Conservation (phyloP, 2,113 vertebrate genomes). For the Tympanuchus pallidicinctus region DNA sequence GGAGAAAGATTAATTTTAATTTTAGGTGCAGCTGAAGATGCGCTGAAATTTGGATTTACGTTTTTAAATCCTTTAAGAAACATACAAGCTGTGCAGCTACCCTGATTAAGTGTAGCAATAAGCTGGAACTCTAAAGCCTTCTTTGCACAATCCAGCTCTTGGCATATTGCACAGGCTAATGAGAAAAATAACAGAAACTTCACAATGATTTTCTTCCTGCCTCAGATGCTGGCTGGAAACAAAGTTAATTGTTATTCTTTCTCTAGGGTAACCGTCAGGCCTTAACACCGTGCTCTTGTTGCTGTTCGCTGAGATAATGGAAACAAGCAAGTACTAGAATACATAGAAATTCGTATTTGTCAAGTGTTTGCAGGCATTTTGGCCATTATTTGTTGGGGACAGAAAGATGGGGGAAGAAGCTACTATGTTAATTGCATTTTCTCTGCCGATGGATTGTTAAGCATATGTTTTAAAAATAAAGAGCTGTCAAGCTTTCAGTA, state of each 20-base stretch:
- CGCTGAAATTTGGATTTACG: neutral
- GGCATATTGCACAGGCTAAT: neutral
- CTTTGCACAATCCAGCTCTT: neutral
- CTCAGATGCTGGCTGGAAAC: neutral
- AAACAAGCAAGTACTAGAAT: neutral
- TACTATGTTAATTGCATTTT: neutral
- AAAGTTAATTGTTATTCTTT: slow-evolving; percentile 19
- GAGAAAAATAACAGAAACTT: slow-evolving; percentile 3
- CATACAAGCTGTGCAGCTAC: accelerated
- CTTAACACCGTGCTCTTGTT: neutral
- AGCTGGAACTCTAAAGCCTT: neutral
- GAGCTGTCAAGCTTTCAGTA: neutral
- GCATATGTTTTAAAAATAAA: neutral
- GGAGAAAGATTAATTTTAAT: neutral
- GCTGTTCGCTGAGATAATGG: neutral
- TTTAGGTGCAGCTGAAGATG: neutral
- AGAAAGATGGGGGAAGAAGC: neutral
- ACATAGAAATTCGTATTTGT: neutral
- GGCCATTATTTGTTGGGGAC: neutral
- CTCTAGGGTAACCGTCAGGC: neutral
- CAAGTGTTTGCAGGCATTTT: neutral
- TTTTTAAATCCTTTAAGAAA: neutral
- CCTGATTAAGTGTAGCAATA: neutral
- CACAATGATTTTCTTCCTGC: neutral
- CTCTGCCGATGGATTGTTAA: neutral